Base-by-base conservation (phyloP, 2,888 invertebrate genomes). In the Hypena proboscidalis region DNA sequence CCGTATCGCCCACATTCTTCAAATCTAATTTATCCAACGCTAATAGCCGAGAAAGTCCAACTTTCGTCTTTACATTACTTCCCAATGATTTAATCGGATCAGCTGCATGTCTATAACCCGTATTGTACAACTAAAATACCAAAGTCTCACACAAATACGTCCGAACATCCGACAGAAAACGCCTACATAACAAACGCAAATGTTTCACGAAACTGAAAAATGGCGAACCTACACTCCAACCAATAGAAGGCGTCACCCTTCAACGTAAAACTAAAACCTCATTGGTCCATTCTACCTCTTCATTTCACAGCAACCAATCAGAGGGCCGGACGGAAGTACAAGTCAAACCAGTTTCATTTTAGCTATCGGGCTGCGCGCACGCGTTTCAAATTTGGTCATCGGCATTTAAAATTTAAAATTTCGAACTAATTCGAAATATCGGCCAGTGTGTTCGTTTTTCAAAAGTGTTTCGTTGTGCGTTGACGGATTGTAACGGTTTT, bases 321-420 rank as follows among this genome's bases (percentile, higher is more conserved):
- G 53, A 70, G 49, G 23, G 50, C 45, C 55, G 74, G 78, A 76
- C 77, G 81, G 80, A 81, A 80, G 83, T 83, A 73, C 69, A 67
- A 73, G 77, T 80, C 76, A 85, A 88, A 87, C 87, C 82, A 90
- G 90, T 90, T 85, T 85, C 85, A 88, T 86, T 86, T 88, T 84
- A 66, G 80, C 74, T 64, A 50, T 70, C 72, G 71, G 38, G 54
- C 46, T 47, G 75, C 71, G 74, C 58, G 80, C 82, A 85, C 86
- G 89, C 75, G 70, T 76, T 74, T 71, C 59, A 56, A 68, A 71
- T 69, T 69, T 66, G 62, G 70, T 69, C 47, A 52, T 15, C 58
- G 51, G 64, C 58, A 67, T 69, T 72, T 67, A 65, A 59, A 70
- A 56, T 56, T 15, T 68, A 61, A 63, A 60, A 65, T 65, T 67